phyloP scores from a whole-genome alignment of 2,888 invertebrate genomes.

The Brachypalpus laphriformis region DNA sequence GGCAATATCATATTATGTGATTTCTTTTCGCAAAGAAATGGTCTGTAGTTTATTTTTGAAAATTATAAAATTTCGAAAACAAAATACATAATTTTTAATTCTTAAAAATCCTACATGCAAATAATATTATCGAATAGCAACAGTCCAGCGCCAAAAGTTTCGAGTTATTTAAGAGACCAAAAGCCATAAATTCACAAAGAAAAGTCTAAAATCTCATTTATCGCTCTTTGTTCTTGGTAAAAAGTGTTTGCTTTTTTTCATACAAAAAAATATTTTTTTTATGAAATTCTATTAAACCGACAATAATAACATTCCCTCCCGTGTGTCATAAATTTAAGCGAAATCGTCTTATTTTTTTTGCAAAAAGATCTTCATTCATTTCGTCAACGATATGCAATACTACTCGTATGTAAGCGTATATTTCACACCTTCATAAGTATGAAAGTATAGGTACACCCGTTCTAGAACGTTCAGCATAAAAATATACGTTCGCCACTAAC shows the following conservation, averaged over 20 bases:
- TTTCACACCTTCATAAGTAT: not conserved
- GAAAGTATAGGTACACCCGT: constrained; percentile 12
- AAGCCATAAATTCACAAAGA: not conserved
- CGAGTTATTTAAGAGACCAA: not conserved
- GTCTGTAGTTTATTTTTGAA: not conserved
- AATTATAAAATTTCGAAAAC: not conserved
- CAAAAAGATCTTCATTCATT: not conserved
- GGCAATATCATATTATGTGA: not conserved
- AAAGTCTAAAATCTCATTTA: not conserved
- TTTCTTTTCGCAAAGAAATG: not conserved
- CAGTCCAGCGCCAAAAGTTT: not conserved
- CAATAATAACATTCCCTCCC: not conserved
- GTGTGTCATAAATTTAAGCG: not conserved
- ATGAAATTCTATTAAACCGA: constrained; percentile 12
- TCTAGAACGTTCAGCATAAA: constrained; percentile 60
- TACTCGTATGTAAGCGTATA: not conserved
- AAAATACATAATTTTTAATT: not conserved
- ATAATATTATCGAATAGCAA: not conserved
- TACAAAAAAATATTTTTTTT: not conserved
- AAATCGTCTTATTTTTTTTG: constrained; percentile 1
- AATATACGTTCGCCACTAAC: constrained; percentile 40
- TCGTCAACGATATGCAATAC: not conserved
- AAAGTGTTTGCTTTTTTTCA: not conserved
- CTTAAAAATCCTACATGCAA: not conserved
- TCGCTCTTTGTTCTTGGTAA: not conserved